Evolutionary conservation across 2,797 vertebrate genomes (phyloP), one percentile per base, ranked within the genome.

Genomic region (Enteromius thamalakanensis): DNA sequence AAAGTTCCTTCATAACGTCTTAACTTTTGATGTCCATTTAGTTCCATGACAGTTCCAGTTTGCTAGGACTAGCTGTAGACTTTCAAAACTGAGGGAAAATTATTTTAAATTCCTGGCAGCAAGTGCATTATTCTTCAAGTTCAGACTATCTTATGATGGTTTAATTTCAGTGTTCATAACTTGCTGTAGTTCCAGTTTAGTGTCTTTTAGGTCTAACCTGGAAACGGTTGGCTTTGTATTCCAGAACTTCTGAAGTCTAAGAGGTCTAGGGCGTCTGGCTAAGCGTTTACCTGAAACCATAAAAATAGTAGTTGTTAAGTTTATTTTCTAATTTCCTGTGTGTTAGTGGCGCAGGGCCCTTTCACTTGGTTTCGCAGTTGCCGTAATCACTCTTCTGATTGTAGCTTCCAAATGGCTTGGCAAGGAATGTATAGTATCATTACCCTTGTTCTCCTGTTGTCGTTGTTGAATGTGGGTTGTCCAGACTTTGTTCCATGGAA

Each of bases 401-500:
- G 17, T 85, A 45, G n/a, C 72, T 68, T 75, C 15, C n/a, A 67
- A 58, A 68, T 67, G 21, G 23, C 14, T 78, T 67, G 40, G 40
- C 65, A 42, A 83, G 40, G 17, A 78, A 47, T 62, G 37, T 83
- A 19, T n/a, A 65, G 62, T 47, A 75, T 64, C 72, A 71, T 79
- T 87, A 60, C 26, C 49, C 71, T 37, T 58, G 69, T 79, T 65
- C 76, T 79, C 84, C 74, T 82, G 79, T 65, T 72, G 21, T 40
- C 32, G 15, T 62, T 62, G 32, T 42, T 85, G 60, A 72, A 72
- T 79, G 51, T 69, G 45, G 40, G 37, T 68, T 83, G 47, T 71
- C 37, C 76, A 53, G 58, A 45, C 62, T 45, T 65, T 32, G 85
- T 88, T 89, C 83, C 81, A 85, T 91, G 87, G 87, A 82, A 90